Percentiles rank a stretch among this genome's conserved stretches.
These are phyloP conservation scores for Ormia ochracea DNA, from an alignment of 2,888 invertebrate species.

Conservation along the genomic window DNA sequence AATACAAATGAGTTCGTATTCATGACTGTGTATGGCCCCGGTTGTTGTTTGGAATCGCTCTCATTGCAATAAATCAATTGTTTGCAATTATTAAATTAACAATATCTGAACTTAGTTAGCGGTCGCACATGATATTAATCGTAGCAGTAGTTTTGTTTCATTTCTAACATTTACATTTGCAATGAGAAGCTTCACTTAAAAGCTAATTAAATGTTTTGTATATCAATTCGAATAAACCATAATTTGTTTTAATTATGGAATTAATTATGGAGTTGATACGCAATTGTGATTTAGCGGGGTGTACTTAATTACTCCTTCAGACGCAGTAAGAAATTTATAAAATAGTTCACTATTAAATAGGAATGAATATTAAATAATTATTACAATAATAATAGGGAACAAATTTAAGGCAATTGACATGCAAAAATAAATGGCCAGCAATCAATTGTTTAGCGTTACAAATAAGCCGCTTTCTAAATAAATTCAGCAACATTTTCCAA, in stretches of 20 bases:
- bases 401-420: background rate
- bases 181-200: conserved; percentile 25
- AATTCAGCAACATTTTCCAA: background rate
- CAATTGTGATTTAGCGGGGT: conserved; percentile 20
- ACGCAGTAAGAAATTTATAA: background rate
- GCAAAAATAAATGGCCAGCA: background rate
- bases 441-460: background rate
- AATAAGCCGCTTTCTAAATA: background rate
- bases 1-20: no score
- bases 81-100: conserved; percentile 20
- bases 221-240: conserved; percentile 2
- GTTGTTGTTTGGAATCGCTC: background rate
- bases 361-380: background rate
- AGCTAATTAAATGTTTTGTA: conserved; percentile 33
- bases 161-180: background rate
- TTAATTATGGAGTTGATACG: background rate
- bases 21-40: background rate
- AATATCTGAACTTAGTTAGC: conserved; percentile 13
- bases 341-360: background rate
- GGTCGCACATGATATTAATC: conserved; percentile 25
- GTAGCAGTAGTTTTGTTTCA: conserved; percentile 7
- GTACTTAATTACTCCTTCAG: conserved; percentile 4
- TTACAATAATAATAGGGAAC: no score
- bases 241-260: conserved; percentile 8
- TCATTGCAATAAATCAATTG: conserved; percentile 4